Conservation (phyloP, 30 jellyfish, hydroid and myxozoan genomes). For the Rhopilema esculentum region DNA sequence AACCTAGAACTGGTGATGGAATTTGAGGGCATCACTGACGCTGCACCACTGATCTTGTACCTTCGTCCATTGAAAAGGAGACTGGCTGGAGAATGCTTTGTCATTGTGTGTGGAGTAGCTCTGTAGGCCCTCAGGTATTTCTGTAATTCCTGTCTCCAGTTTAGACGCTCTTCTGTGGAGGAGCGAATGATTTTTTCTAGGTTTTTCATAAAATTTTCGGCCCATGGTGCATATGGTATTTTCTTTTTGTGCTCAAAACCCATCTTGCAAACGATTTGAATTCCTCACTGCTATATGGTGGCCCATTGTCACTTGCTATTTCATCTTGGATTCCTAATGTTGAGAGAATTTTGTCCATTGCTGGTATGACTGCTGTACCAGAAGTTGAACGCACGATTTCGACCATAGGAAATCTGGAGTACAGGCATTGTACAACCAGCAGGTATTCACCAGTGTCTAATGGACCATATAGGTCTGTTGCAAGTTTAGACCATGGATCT, state of each 20-base stretch:
- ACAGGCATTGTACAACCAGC: constrained; percentile 47
- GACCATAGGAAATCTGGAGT: constrained; percentile 57
- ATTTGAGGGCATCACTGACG: too few relatives aligned
- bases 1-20: too few relatives aligned
- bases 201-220: constrained; percentile 30
- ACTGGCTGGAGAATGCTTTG: constrained; percentile 28
- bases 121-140: constrained; percentile 44
- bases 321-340: constrained; percentile 35
- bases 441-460: constrained; percentile 40
- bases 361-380: constrained; percentile 47
- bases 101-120: not conserved
- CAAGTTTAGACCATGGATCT: constrained; percentile 47
- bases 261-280: constrained; percentile 18
- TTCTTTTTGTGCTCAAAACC: constrained; percentile 17
- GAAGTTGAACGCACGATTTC: constrained; percentile 47
- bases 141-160: constrained; percentile 61
- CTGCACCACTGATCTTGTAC: too few relatives aligned
- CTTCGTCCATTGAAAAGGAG: constrained; percentile 52
- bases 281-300: constrained; percentile 45
- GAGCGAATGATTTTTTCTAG: constrained; percentile 44
- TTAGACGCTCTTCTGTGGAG: constrained; percentile 15
- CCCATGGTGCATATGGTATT: constrained; percentile 58
- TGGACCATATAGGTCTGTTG: constrained; percentile 30
- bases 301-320: constrained; percentile 59
- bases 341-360: constrained; percentile 39